Evolutionary conservation across 1,140 invertebrate genomes (phyloP).

Genomic region (Stegodyphus mimosarum): DNA sequence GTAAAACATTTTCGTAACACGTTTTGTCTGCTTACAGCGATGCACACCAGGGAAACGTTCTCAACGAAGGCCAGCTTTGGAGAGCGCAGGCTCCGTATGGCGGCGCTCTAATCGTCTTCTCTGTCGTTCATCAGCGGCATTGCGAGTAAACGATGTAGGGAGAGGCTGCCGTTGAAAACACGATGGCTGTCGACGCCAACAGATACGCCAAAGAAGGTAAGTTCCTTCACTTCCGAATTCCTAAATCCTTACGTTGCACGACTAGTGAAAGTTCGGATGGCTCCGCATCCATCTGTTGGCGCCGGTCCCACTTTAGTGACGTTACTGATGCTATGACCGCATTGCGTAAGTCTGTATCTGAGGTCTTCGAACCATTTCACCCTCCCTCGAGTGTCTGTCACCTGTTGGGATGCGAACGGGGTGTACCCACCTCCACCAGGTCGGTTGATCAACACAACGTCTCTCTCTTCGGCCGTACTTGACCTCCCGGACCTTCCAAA

Average conservation of each 20-base stretch:
- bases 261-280: not conserved
- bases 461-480: slow-evolving; percentile 3
- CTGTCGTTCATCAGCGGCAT: not conserved
- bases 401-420: slow-evolving; percentile 31
- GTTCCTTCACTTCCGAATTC: not conserved
- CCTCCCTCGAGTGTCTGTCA: slow-evolving; percentile 11
- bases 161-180: slow-evolving; percentile 25
- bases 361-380: not conserved
- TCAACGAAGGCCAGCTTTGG: not conserved
- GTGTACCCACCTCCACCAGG: not conserved
- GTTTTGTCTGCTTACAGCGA: not conserved
- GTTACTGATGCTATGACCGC: not conserved
- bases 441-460: not conserved
- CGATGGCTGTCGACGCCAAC: slow-evolving; percentile 56
- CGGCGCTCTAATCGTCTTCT: slow-evolving; percentile 13
- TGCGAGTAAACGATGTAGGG: slow-evolving; percentile 46
- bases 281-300: not conserved
- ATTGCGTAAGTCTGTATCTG: slow-evolving; percentile 28
- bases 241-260: not conserved
- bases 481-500: slow-evolving; percentile 18
- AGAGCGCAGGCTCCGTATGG: slow-evolving; percentile 43
- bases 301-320: not conserved
- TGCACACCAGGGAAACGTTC: not conserved
- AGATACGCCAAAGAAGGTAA: slow-evolving; percentile 54
- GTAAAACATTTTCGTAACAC: no score